phyloP scores from a whole-genome alignment of 2,888 invertebrate genomes.

The Coremacera marginata region DNA sequence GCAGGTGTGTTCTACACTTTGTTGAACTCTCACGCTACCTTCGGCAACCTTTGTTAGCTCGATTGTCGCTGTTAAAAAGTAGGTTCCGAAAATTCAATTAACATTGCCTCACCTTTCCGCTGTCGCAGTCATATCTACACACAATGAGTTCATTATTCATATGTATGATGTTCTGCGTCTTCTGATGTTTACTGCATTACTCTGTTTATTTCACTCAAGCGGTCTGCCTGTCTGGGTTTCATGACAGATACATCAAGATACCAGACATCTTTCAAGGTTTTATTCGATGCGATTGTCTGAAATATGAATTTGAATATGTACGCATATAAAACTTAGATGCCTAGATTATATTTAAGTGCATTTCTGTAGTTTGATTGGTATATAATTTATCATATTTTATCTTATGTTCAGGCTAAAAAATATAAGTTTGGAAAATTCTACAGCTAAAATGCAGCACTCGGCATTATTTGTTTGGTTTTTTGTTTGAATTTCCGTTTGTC shows the following conservation, averaged over 20 bases:
- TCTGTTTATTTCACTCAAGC: background rate
- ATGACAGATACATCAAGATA: background rate
- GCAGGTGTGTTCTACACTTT: background rate
- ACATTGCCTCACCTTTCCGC: constrained; percentile 22
- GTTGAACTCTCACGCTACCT: constrained; percentile 1
- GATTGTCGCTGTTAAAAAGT: background rate
- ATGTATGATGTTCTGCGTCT: background rate
- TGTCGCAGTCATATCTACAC: background rate
- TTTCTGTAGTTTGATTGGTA: too few relatives aligned
- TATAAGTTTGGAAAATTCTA: background rate
- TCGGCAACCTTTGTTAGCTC: background rate
- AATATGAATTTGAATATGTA: background rate
- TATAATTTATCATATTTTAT: background rate
- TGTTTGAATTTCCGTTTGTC: background rate
- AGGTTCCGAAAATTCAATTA: constrained; percentile 29
- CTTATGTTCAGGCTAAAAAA: background rate
- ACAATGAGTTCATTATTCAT: background rate
- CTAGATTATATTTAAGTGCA: background rate
- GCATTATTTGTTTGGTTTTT: background rate
- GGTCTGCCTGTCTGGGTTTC: background rate
- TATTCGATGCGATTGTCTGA: background rate
- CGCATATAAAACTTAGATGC: background rate
- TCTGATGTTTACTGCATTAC: background rate
- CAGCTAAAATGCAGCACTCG: background rate
- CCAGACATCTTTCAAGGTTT: background rate